A percentile compares a stretch with the other conserved stretches of the same genome.
These are phyloP conservation scores for Monopis laevigella DNA, from an alignment of 2,888 invertebrate species.

Conservation along the genomic window DNA sequence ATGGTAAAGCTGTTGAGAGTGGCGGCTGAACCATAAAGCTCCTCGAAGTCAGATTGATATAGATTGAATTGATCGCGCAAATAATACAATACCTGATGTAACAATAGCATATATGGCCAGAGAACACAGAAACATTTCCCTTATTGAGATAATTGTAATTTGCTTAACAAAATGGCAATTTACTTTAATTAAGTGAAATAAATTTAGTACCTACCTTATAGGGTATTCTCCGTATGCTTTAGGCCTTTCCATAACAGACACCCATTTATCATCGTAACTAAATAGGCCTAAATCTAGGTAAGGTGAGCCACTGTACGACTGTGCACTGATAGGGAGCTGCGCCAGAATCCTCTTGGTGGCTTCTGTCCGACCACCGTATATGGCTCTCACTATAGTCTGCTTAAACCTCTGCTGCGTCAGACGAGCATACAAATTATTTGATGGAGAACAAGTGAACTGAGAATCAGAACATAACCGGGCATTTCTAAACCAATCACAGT, in stretches of 20 bases:
- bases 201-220: slow-evolving; percentile 82
- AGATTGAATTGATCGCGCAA: too few relatives aligned
- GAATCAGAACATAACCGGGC: slow-evolving; percentile 83
- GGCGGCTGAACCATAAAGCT: too few relatives aligned
- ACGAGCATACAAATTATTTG: slow-evolving; percentile 87
- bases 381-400: slow-evolving; percentile 88
- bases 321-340: slow-evolving; percentile 93
- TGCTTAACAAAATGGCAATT: too few relatives aligned
- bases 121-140: too few relatives aligned
- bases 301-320: slow-evolving; percentile 92
- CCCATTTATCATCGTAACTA: slow-evolving; percentile 95
- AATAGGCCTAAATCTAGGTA: slow-evolving; percentile 92
- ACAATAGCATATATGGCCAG: too few relatives aligned
- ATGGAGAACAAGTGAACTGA: slow-evolving; percentile 90
- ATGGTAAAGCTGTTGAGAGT: too few relatives aligned
- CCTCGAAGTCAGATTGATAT: too few relatives aligned
- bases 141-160: too few relatives aligned
- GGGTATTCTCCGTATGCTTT: slow-evolving; percentile 93
- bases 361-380: slow-evolving; percentile 89
- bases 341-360: slow-evolving; percentile 89
- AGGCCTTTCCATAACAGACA: slow-evolving; percentile 94
- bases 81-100: too few relatives aligned
- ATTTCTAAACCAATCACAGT: slow-evolving; percentile 92
- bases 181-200: too few relatives aligned
- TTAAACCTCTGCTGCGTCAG: slow-evolving; percentile 78